Base-by-base conservation (phyloP, 2,797 vertebrate genomes). In the Lemur catta region DNA sequence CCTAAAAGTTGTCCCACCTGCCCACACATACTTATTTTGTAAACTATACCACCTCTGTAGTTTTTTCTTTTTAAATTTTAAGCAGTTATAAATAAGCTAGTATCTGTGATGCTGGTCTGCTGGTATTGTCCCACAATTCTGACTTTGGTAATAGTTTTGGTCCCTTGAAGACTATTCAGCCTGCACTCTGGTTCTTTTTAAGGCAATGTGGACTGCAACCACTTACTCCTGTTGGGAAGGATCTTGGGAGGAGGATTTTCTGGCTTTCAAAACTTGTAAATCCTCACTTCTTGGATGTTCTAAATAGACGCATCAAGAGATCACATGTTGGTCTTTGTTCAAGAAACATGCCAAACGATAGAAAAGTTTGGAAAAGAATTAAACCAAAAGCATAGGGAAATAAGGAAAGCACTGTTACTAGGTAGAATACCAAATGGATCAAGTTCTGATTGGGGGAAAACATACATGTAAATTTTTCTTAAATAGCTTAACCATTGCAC, bases 241-340 rank as follows among this genome's bases (percentile, higher is more conserved):
- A 18, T 71, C 14, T 35, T 38, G 6, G n/a, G 43, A 35, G 43
- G 30, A 81, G 30, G 12, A 7, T 81, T 69, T 84, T 89, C 41
- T 59, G 43, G 24, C 35, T 74, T 89, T 89, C 46, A 41, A 75
- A 94, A 81, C 57, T n/a, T n/a, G 30, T 24, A 90, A 92, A 79
- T 84, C 67, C 50, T 86, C 14, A 71, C 59, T 59, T 65, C 50
- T 67, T 90, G 38, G 78, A 59, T 91, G 43, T 89, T 95, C 30
- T 92, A 55, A 61, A 93, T 74, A 63, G 85, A 84, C 24, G 17
- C 26, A 35, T 88, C 33, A 41, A 74, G 50, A 59, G 26, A 79
- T 82, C 67, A 33, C 55, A 95, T 41, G 6, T 94, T 84, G 46
- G 20, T 57, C 65, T 93, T 89, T 78, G 50, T 91, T 93, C 59